phyloP scores from a whole-genome alignment of 1,140 invertebrate genomes.

The Musca domestica region DNA sequence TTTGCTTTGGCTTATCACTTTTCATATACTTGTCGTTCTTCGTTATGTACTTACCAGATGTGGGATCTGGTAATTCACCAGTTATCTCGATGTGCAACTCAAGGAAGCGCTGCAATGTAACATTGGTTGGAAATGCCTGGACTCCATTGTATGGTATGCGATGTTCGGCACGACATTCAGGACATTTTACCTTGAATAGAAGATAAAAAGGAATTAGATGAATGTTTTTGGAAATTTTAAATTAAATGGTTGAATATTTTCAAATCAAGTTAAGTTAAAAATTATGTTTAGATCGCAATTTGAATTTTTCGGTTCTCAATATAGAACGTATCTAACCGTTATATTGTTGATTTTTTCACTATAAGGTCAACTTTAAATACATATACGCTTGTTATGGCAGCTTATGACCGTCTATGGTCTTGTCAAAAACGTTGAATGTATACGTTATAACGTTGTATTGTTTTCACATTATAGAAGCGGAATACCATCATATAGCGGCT shows the following conservation, averaged over 20 bases:
- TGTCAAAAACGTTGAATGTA: too few species aligned
- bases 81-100: slow-evolving; percentile 94
- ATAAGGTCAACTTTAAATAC: too few species aligned
- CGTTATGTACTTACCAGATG: slow-evolving; percentile 59
- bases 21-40: slow-evolving; percentile 15
- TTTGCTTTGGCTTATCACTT: too few species aligned
- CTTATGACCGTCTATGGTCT: too few species aligned
- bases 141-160: slow-evolving; percentile 95
- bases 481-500: too few species aligned
- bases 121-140: slow-evolving; percentile 93
- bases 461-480: too few species aligned
- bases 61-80: slow-evolving; percentile 85
- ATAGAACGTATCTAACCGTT: too few species aligned
- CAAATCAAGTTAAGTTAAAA: not conserved
- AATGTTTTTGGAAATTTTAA: not conserved
- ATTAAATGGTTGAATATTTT: not conserved
- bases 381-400: too few species aligned
- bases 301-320: too few species aligned
- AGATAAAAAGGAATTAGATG: not conserved
- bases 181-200: slow-evolving; percentile 85
- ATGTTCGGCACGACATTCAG: slow-evolving; percentile 97
- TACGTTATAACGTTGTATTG: too few species aligned
- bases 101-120: slow-evolving; percentile 91
- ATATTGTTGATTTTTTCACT: too few species aligned
- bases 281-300: too few species aligned